A percentile compares a stretch with the other conserved stretches of the same genome.
Conservation (phyloP, 2,888 invertebrate species). For the Argyra leucocephala region DNA sequence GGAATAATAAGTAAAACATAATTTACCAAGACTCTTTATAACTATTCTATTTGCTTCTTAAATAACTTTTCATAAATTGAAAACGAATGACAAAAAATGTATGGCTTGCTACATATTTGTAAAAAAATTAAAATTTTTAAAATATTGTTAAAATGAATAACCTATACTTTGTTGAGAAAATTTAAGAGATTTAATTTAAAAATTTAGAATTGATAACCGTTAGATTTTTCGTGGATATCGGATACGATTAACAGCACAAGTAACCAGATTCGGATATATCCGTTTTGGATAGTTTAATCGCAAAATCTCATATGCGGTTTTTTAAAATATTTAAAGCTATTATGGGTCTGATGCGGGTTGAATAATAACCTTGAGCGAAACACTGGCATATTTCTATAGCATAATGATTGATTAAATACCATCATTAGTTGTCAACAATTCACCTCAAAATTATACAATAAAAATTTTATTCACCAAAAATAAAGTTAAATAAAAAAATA, state of each 20-base stretch:
- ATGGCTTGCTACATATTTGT: conserved; percentile 8
- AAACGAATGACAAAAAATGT: not conserved
- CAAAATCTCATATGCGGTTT: too few relatives aligned
- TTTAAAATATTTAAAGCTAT: too few relatives aligned
- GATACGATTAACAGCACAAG: conserved; percentile 1
- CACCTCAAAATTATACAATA: too few relatives aligned
- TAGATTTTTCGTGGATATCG: conserved; percentile 4
- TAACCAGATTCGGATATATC: conserved; percentile 1
- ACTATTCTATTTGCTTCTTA: not conserved
- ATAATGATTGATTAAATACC: too few relatives aligned
- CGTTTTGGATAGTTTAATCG: not conserved
- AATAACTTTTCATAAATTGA: not conserved
- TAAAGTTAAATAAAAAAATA: too few relatives aligned
- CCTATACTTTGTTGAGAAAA: conserved; percentile 7
- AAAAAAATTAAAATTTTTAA: conserved; percentile 7
- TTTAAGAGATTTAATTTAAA: conserved; percentile 8
- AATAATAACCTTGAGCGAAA: too few relatives aligned
- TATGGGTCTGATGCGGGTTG: too few relatives aligned
- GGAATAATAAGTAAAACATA: conserved; percentile 8
- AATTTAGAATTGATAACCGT: conserved; percentile 8
- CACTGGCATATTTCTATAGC: too few relatives aligned
- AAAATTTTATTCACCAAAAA: too few relatives aligned
- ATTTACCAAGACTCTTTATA: conserved; percentile 5
- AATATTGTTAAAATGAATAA: conserved; percentile 1
- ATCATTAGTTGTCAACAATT: too few relatives aligned